These are phyloP conservation scores for Malthinus flaveolus DNA, from an alignment of 2,888 invertebrate genomes.

Conservation along the genomic window DNA sequence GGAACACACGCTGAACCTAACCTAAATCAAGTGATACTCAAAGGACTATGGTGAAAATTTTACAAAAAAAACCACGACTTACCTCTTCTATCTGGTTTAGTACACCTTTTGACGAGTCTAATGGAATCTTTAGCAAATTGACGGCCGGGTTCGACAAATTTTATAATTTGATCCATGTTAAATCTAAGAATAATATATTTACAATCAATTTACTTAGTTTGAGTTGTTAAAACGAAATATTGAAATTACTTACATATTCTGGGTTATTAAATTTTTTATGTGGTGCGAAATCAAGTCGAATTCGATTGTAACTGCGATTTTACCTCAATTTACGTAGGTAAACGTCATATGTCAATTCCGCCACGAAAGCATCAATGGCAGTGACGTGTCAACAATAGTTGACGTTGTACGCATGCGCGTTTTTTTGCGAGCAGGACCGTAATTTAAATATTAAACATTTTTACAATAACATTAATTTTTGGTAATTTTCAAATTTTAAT, in stretches of 20 bases:
- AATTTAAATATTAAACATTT: neutral
- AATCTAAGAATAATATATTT: constrained; percentile 26
- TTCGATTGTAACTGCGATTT: neutral
- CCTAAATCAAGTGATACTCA: no score
- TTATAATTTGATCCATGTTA: constrained; percentile 95
- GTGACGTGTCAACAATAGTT: constrained; percentile 24
- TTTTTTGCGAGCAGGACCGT: no score
- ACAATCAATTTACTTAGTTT: neutral
- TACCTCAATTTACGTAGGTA: constrained; percentile 5
- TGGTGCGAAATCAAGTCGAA: no score
- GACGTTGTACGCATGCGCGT: neutral
- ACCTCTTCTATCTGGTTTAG: constrained; percentile 99
- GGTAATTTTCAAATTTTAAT: no score
- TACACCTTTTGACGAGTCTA: constrained; percentile 97
- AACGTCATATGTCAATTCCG: constrained; percentile 19
- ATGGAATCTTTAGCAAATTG: constrained; percentile 98
- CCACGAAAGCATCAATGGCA: constrained; percentile 28
- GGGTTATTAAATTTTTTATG: no score
- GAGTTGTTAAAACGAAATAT: neutral
- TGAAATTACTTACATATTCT: neutral
- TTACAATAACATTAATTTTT: no score
- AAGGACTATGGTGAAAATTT: neutral
- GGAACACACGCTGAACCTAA: no score
- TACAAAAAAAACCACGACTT: constrained; percentile 35
- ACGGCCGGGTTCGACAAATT: constrained; percentile 92